Evolutionary conservation across 37 sponge, comb jelly and placozoan genomes (phyloP), one percentile per base, ranked within the genome.

Genomic region (Beroe forskalii): DNA sequence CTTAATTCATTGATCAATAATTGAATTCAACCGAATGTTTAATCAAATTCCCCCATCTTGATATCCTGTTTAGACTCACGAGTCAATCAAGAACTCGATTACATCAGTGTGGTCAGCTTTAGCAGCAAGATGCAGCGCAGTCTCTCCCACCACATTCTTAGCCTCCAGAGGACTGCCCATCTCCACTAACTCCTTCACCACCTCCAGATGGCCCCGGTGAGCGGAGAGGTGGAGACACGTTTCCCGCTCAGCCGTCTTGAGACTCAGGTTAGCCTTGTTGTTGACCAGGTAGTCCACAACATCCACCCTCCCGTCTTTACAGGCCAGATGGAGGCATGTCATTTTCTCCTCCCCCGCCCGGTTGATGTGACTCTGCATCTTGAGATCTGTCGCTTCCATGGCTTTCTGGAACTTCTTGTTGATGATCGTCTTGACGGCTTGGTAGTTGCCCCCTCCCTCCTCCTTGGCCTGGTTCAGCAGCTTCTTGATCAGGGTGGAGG

Each of bases 181-280:
- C 43, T 80, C 86, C 86, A 80, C 86, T n/a, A 80, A 38, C 86
- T n/a, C 17, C 48, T 17, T 80, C n/a, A 80, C 55, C 86, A 80
- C 86, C 27, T 80, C 86, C 40, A 38, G 8, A 38, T 80, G 86
- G 3, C 86, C 86, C 86, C 35, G 40, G 55, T 80, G 44, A 6
- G 86, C 86, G 3, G 86, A 3, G 12, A 80, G 28, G 48, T 80
- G 86, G 24, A 80, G 48, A 44, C 38, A 32, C 9, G 86, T 80
- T 30, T 80, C 86, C 55, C 86, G n/a, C 55, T 41, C 44, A 24
- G 27, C 48, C 1, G 86, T 80, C 31, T 38, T 80, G 31, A 80
- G 86, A 22, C 19, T 80, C 30, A 42, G 0, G 35, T 80, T 48
- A 4, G 86, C 86, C 42, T 37, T 25, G 55, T 43, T 80, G 1